Evolutionary conservation across 1,140 invertebrate species (phyloP), one percentile per base, ranked within the genome.

Genomic region (Zaprionus africanus): DNA sequence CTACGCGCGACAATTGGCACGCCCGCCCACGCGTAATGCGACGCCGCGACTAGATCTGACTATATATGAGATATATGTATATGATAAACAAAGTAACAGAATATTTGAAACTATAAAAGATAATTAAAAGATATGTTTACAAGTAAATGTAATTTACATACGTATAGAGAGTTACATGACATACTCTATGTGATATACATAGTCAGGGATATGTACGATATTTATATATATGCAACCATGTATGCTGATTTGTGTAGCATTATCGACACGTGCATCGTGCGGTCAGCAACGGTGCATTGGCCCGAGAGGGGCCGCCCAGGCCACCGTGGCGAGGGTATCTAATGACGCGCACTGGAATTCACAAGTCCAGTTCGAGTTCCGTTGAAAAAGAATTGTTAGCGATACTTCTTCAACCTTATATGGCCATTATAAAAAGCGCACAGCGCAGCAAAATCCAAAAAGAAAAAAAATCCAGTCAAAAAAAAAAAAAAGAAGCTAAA

Each of bases 11-110:
- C 84, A 86, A 86, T 86, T 86, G 79, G 66, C 80, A 90, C 69
- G 90, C 66, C 72, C 85, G 72, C 85, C 85, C 85, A 88, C 85
- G 82, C 85, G 68, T 64, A 80, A 77, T 67, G 60, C 59, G 51
- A 28, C 15, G 46, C 53, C 41, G 34, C 24, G 60, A 17, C 56
- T 51, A 57, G 58, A 46, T 38, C 36, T 26, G 17, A 4, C 66
- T 58, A 28, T 59, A 69, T 26, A 34, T 34, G 11, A 34, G 31
- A 26, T 12, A 1, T 54, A 31, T 59, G 12, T 36, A 34, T 9
- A 12, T 51, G 46, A 24, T 6, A 46, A 6, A 49, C 19, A 19
- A 3, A 19, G 2, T 2, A 38, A 31, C 1, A 31, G 28, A 22
- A 22, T 22, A 22, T 22, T 22, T 22, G 22, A 22, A 22, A 22